phyloP scores from a whole-genome alignment of 2,888 invertebrate species.

The Odontocerum albicorne region DNA sequence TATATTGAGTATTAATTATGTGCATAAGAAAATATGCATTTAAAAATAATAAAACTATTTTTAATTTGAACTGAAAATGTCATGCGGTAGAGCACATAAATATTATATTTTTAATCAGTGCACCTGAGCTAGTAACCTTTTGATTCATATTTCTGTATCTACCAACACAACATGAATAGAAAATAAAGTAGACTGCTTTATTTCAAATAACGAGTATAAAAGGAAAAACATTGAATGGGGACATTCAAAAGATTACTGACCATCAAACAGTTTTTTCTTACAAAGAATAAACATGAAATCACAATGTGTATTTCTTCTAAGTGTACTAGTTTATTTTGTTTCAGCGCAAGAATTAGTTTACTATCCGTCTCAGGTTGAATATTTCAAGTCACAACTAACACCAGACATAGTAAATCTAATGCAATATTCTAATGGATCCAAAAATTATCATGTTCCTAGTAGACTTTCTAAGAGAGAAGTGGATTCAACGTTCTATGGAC shows the following conservation, averaged over 20 bases:
- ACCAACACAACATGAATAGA: neutral
- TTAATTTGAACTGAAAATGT: neutral
- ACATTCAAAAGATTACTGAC: no score
- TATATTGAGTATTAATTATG: no score
- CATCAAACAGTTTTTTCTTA: no score
- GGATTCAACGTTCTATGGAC: conserved; percentile 58
- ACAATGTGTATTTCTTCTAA: no score
- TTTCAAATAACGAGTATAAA: neutral
- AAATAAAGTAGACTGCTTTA: neutral
- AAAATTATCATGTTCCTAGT: conserved; percentile 4
- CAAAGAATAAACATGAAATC: no score
- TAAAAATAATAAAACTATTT: no score
- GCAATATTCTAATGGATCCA: neutral
- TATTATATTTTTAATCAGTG: neutral
- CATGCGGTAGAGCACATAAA: neutral
- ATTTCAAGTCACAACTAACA: neutral
- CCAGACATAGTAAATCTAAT: neutral
- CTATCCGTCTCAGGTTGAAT: conserved; percentile 43
- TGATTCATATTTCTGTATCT: neutral
- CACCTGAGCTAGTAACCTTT: neutral
- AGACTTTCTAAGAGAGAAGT: conserved; percentile 44
- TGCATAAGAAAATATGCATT: no score
- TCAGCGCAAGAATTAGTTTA: conserved; percentile 44
- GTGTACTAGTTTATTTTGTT: conserved; percentile 27
- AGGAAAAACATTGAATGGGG: neutral